Conservation (phyloP, 2,888 invertebrate genomes). For the Diogma glabrata region DNA sequence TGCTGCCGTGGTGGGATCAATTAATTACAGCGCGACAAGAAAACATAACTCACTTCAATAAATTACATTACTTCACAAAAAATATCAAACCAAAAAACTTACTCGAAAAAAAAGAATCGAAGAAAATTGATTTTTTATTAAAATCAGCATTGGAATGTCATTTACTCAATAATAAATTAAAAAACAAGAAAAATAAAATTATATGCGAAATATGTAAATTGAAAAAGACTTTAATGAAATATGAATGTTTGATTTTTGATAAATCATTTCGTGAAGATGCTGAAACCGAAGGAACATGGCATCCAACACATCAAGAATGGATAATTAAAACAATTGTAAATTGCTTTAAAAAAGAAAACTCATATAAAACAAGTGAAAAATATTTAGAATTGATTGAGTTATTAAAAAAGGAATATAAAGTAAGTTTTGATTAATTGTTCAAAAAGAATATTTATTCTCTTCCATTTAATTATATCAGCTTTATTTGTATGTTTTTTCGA, state of each 20-base stretch:
- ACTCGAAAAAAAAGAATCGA: conserved; percentile 18
- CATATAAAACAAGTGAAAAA: conserved; percentile 36
- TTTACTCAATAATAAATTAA: conserved; percentile 17
- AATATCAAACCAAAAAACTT: conserved; percentile 24
- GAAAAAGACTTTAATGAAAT: conserved; percentile 36
- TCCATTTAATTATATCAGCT: too few relatives aligned
- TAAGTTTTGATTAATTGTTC: too few relatives aligned
- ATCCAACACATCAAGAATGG: conserved; percentile 46
- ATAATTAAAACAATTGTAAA: conserved; percentile 36
- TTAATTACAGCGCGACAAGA: conserved; percentile 18
- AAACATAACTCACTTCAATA: conserved; percentile 22
- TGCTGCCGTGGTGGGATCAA: conserved; percentile 27
- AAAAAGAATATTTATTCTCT: too few relatives aligned
- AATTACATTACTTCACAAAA: conserved; percentile 23
- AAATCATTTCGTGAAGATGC: conserved; percentile 34
- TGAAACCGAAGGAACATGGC: conserved; percentile 48
- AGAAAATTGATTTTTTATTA: conserved; percentile 24
- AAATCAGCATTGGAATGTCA: conserved; percentile 31
- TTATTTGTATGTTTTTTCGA: too few relatives aligned
- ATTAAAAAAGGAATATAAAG: conserved; percentile 49
- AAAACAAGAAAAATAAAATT: not conserved
- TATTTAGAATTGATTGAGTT: conserved; percentile 46
- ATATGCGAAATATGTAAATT: conserved; percentile 38
- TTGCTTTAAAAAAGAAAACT: not conserved
- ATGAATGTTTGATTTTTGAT: conserved; percentile 46